phyloP scores from a whole-genome alignment of 2,797 vertebrate genomes.

The Peromyscus melanophrys region DNA sequence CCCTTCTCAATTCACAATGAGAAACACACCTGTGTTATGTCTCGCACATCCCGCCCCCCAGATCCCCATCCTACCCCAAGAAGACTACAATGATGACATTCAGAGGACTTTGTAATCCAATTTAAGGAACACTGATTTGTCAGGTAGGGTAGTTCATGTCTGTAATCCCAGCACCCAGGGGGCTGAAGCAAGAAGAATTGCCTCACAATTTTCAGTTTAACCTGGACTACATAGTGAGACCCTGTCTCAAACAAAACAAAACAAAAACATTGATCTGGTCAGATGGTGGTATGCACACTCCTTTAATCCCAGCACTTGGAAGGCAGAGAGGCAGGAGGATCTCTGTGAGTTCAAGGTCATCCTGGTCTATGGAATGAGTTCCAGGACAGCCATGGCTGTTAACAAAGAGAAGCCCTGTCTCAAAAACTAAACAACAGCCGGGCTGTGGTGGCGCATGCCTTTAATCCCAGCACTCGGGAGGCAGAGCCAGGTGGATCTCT shows the following conservation, averaged over 20 bases:
- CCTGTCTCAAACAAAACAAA: not conserved
- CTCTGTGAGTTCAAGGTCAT: not conserved
- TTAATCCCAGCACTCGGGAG: no score
- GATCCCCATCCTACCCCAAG: not conserved
- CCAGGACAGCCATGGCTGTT: not conserved
- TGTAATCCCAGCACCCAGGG: not conserved
- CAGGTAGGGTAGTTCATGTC: not conserved
- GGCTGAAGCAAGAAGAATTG: not conserved
- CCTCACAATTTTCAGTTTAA: not conserved
- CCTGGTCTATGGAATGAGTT: not conserved
- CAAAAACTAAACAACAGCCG: not conserved
- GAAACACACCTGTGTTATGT: not conserved
- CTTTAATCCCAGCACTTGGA: not conserved
- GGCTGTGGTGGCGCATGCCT: no score
- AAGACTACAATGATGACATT: not conserved
- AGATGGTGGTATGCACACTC: not conserved
- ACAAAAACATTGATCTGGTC: not conserved
- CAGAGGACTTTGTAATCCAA: not conserved
- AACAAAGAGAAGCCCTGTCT: not conserved
- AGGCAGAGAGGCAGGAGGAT: no score
- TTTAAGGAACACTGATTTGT: not conserved
- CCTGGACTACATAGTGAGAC: not conserved
- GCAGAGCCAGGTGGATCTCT: no score
- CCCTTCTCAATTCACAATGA: not conserved
- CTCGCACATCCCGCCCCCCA: accelerated